phyloP scores from a whole-genome alignment of 2,888 invertebrate genomes.

The Eucera pruinosa region DNA sequence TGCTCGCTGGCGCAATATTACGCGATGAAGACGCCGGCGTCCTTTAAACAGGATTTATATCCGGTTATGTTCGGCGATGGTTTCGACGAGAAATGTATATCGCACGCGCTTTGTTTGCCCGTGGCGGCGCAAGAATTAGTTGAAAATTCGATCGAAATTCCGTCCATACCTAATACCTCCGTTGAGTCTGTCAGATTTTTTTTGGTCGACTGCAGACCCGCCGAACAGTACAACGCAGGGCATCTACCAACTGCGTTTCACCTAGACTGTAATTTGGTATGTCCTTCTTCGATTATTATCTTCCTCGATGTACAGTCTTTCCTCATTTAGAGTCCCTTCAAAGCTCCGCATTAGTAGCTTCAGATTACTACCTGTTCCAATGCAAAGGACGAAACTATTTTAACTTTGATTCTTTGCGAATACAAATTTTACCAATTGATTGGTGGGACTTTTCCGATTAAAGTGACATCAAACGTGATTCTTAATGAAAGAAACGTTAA shows the following conservation, averaged over 20 bases:
- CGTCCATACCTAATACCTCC: constrained; percentile 86
- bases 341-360: no score
- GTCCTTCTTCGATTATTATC: neutral
- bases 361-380: no score
- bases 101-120: constrained; percentile 96
- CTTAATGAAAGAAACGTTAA: no score
- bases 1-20: constrained; percentile 99
- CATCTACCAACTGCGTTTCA: constrained; percentile 99
- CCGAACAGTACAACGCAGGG: constrained; percentile 97
- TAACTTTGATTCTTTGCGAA: no score
- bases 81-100: constrained; percentile 88
- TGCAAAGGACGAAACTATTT: no score
- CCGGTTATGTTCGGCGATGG: constrained; percentile 85
- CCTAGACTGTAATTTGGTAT: constrained; percentile 95
- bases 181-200: constrained; percentile 91
- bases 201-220: constrained; percentile 97
- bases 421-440: no score
- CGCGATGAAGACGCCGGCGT: constrained; percentile 95
- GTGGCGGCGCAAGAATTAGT: constrained; percentile 97
- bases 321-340: no score
- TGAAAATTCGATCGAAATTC: constrained; percentile 90
- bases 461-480: no score
- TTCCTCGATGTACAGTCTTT: neutral
- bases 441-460: no score
- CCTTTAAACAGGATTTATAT: constrained; percentile 93